phyloP scores from a whole-genome alignment of 2,888 invertebrate species.

The Eutolmus rufibarbis region DNA sequence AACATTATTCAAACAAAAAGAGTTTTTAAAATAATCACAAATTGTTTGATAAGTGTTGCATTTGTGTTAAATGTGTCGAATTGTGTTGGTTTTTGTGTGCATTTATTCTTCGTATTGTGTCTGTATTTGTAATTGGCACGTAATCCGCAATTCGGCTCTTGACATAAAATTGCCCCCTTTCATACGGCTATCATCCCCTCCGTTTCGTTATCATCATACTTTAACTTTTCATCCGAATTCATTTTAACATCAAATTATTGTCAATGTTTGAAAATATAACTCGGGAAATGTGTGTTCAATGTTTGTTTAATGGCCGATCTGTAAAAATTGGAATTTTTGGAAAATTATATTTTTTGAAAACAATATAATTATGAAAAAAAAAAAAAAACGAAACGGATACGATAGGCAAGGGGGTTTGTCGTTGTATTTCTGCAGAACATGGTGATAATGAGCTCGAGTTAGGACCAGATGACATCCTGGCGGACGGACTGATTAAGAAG shows the following conservation, averaged over 20 bases:
- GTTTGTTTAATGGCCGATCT: conserved; percentile 36
- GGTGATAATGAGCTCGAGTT: conserved; percentile 71
- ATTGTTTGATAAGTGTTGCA: not conserved
- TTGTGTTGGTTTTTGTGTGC: not conserved
- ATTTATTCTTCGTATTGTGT: conserved; percentile 2
- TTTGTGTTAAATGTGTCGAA: conserved; percentile 16
- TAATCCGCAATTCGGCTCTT: conserved; percentile 43
- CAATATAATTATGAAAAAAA: conserved; percentile 24
- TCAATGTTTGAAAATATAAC: conserved; percentile 4
- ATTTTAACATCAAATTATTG: conserved; percentile 1
- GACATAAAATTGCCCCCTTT: conserved; percentile 47
- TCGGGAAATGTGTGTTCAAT: conserved; percentile 40
- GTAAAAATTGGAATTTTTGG: conserved; percentile 41
- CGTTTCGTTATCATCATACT: conserved; percentile 40
- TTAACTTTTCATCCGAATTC: not conserved
- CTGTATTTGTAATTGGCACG: conserved; percentile 44
- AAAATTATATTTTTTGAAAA: not conserved
- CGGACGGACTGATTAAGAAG: conserved; percentile 84
- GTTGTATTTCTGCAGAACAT: conserved; percentile 75
- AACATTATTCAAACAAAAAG: not conserved
- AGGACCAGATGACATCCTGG: conserved; percentile 74
- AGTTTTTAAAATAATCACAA: not conserved
- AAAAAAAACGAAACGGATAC: conserved; percentile 58
- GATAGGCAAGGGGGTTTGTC: conserved; percentile 66
- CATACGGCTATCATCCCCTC: conserved; percentile 40